phyloP scores from a whole-genome alignment of 2,797 vertebrate genomes.

The Phrynocephalus guinanensis region DNA sequence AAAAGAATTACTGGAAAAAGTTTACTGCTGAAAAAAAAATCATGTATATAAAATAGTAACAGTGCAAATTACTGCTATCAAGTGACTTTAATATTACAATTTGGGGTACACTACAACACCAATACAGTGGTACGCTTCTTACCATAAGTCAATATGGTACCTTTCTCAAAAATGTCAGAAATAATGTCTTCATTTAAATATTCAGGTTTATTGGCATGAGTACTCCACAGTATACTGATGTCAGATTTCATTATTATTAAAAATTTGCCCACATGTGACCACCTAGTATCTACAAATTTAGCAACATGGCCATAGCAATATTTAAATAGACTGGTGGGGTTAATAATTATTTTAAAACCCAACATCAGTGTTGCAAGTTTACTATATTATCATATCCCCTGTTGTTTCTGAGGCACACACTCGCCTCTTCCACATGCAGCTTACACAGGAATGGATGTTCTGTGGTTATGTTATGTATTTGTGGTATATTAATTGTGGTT shows the following conservation, averaged over 20 bases:
- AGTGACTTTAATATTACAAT: neutral
- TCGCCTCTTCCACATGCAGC: no score
- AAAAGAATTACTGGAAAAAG: neutral
- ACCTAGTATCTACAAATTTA: no score
- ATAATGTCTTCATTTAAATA: neutral
- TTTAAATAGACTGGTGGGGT: no score
- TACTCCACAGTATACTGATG: neutral
- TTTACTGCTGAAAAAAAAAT: neutral
- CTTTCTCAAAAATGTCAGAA: neutral
- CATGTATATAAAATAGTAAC: neutral
- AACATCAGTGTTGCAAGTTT: no score
- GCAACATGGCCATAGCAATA: no score
- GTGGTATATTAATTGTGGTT: no score
- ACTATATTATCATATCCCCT: no score
- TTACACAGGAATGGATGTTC: no score
- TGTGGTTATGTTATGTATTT: no score
- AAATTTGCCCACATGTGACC: no score
- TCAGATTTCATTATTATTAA: neutral
- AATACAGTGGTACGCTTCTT: neutral
- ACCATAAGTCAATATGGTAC: neutral
- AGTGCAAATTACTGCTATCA: neutral
- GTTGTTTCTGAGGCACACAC: no score
- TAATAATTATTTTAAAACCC: no score
- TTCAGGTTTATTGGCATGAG: neutral
- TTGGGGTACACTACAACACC: neutral